Percentiles rank a stretch among this genome's conserved stretches.
phyloP scores from a whole-genome alignment of 2,797 vertebrate genomes.

The Hypotaenidia philippensis region DNA sequence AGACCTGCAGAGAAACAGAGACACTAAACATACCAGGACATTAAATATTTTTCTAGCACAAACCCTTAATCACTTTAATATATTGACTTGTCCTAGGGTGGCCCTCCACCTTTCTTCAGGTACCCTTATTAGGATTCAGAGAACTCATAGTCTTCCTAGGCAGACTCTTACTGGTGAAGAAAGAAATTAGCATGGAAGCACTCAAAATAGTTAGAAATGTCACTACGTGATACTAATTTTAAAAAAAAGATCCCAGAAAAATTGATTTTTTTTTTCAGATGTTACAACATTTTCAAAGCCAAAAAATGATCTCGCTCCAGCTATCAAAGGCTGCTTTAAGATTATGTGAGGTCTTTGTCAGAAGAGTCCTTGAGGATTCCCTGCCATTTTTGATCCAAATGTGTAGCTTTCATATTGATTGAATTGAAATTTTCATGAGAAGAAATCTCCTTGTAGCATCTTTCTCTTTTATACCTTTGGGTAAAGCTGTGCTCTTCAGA shows the following conservation, averaged over 20 bases:
- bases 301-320: neutral
- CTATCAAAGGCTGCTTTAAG: constrained; percentile 38
- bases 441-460: constrained; percentile 10
- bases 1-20: neutral
- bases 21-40: neutral
- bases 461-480: constrained; percentile 19
- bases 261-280: neutral
- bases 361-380: constrained; percentile 47
- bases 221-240: neutral
- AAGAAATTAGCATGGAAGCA: neutral
- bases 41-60: neutral
- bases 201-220: constrained; percentile 1
- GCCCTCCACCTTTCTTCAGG: neutral
- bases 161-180: neutral
- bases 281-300: constrained; percentile 35
- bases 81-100: neutral
- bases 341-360: constrained; percentile 33
- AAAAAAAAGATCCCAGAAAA: neutral
- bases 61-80: neutral
- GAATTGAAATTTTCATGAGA: constrained; percentile 58
- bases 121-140: neutral
- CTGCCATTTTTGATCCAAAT: constrained; percentile 58
- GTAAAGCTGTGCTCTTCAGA: neutral
- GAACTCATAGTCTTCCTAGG: neutral
- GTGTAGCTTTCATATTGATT: constrained; percentile 55